Conservation (phyloP, 2,113 vertebrate genomes). For the Dicrurus megarhynchus region DNA sequence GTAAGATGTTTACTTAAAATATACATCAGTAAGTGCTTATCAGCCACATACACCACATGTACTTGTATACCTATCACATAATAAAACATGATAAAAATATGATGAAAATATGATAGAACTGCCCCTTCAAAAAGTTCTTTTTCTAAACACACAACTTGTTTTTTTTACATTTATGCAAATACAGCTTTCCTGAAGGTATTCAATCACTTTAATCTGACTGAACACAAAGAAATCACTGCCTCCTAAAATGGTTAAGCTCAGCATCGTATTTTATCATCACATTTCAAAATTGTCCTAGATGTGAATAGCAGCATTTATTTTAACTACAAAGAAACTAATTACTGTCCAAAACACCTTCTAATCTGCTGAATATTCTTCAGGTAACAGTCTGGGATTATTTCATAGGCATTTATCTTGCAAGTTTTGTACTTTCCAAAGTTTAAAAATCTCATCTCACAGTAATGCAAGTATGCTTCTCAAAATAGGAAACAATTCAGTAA, state of each 20-base stretch:
- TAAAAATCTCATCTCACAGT: background rate
- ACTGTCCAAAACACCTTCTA: background rate
- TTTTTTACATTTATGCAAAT: background rate
- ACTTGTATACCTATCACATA: background rate
- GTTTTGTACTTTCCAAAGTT: background rate
- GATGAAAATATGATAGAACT: background rate
- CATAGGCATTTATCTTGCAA: background rate
- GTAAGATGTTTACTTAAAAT: background rate
- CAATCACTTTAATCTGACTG: background rate
- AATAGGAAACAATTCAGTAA: background rate
- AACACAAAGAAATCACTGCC: background rate
- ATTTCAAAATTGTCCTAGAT: background rate
- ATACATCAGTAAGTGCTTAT: background rate
- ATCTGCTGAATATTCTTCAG: background rate
- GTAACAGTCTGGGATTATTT: background rate
- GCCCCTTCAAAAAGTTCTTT: background rate
- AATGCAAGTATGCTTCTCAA: background rate
- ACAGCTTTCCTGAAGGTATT: background rate
- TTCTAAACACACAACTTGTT: background rate
- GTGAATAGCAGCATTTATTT: background rate
- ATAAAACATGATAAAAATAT: background rate
- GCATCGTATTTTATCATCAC: background rate
- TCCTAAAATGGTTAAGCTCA: background rate
- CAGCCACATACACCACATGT: background rate
- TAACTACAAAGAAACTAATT: background rate